Percentiles rank a stretch among this genome's conserved stretches.
These are phyloP conservation scores for Orchesellides sinensis DNA, from an alignment of 2,888 invertebrate species.

Conservation along the genomic window DNA sequence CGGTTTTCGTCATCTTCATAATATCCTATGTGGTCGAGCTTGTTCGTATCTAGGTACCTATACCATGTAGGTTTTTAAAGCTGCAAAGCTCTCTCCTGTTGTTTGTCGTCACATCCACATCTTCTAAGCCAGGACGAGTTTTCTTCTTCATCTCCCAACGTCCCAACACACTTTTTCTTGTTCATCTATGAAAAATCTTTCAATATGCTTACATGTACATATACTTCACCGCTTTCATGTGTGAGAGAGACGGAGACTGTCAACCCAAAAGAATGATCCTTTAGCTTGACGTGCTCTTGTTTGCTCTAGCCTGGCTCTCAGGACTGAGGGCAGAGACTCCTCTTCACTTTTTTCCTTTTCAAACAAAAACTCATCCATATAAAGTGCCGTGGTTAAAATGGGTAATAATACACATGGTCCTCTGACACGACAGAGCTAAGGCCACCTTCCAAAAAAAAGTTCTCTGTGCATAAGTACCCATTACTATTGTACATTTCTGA, in stretches of 20 bases:
- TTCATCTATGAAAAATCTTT: constrained; percentile 32
- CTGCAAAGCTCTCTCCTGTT: too few species aligned
- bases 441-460: constrained; percentile 19
- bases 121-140: too few species aligned
- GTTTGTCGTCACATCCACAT: too few species aligned
- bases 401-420: constrained; percentile 17
- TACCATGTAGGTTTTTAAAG: too few species aligned
- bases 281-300: neutral
- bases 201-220: too few species aligned
- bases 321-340: constrained; percentile 7
- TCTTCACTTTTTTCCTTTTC: constrained; percentile 30
- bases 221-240: neutral
- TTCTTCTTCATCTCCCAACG: too few species aligned
- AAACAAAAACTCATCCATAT: constrained; percentile 19
- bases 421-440: constrained; percentile 7
- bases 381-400: constrained; percentile 14
- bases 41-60: too few species aligned
- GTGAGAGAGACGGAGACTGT: neutral
- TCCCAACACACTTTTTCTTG: constrained; percentile 35
- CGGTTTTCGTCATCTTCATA: too few species aligned
- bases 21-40: too few species aligned
- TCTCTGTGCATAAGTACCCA: neutral
- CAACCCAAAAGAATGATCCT: constrained; percentile 11
- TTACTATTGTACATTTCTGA: neutral
- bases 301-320: constrained; percentile 10